Evolutionary conservation across 1,140 invertebrate species (phyloP), one percentile per base, ranked within the genome.

Genomic region (Sycobia sp.): DNA sequence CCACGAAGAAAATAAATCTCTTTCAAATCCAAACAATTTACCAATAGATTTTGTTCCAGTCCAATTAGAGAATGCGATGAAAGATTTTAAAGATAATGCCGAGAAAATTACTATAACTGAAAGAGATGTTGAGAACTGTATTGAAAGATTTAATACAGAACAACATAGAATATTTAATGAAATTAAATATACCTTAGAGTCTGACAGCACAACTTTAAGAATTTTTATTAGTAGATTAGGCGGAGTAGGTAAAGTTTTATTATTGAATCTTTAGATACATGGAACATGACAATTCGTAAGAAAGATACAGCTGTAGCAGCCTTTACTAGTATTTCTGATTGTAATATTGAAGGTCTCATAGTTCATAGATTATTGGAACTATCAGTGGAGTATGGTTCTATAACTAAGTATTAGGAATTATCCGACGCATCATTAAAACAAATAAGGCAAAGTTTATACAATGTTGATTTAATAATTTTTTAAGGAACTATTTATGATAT

Each of bases 401-500:
- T 62, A 13, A 57, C 71, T 3, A 66, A 67, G 25, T 75, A 70
- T 59, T n/a, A 46, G 51, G 36, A 57, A 51, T 46, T 75, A 22
- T 70, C 68, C 18, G 66, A 70, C 51, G 51, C 41, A 34, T 67
- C 62, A 41, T 64, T 75, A 14, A 71, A 73, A 69, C 39, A 54
- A 44, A 25, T 74, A 67, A n/a, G n/a, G n/a, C n/a, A n/a, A n/a
- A n/a, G n/a, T n/a, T n/a, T n/a, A n/a, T n/a, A n/a, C n/a, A n/a
- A 75, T 59, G 67, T 73, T 46, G 66, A 54, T 49, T 63, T 75
- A 46, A 69, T 76, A 36, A 73, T 75, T 27, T 74, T 77, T n/a
- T 29, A 72, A 74, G 59, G 71, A 76, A 67, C 63, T 75, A 44
- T 74, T 72, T n/a, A 76, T 77, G 76, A 64, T 77, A 58, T 76